Conservation (phyloP, 2,797 vertebrate genomes). For the Acanthornis magna region DNA sequence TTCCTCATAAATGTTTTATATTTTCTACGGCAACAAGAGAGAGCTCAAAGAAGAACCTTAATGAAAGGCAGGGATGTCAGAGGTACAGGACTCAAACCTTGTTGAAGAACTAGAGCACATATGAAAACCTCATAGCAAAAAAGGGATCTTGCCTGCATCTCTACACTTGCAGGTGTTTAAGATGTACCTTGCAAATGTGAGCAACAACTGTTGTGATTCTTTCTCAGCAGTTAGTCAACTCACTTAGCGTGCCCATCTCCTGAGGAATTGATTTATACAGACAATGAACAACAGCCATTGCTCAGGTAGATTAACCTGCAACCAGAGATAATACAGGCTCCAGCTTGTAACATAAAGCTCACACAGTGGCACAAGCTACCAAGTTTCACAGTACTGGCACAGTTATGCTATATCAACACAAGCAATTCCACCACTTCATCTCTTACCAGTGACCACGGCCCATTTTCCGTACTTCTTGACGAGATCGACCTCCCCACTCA, state of each 20-base stretch:
- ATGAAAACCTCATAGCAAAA: not conserved
- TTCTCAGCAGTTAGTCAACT: not conserved
- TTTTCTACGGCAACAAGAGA: not conserved
- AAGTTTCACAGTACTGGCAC: not conserved
- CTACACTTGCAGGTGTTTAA: accelerated
- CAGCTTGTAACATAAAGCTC: not conserved
- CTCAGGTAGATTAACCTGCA: not conserved
- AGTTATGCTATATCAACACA: not conserved
- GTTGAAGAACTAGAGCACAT: not conserved
- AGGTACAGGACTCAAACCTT: not conserved
- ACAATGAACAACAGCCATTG: not conserved
- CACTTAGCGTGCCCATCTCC: not conserved
- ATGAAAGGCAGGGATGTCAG: not conserved
- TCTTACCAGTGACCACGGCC: conserved; percentile 90
- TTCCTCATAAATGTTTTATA: not conserved
- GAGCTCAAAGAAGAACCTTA: not conserved
- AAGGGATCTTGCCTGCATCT: not conserved
- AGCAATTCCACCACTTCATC: not conserved
- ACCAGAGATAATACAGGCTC: not conserved
- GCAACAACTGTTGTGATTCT: not conserved
- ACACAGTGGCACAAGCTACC: not conserved
- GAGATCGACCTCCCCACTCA: conserved; percentile 77
- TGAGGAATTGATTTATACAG: not conserved
- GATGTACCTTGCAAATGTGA: not conserved
- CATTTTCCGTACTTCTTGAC: conserved; percentile 86